Evolutionary conservation across 2,797 vertebrate genomes (phyloP).

Genomic region (Pyrrhura leucotis): DNA sequence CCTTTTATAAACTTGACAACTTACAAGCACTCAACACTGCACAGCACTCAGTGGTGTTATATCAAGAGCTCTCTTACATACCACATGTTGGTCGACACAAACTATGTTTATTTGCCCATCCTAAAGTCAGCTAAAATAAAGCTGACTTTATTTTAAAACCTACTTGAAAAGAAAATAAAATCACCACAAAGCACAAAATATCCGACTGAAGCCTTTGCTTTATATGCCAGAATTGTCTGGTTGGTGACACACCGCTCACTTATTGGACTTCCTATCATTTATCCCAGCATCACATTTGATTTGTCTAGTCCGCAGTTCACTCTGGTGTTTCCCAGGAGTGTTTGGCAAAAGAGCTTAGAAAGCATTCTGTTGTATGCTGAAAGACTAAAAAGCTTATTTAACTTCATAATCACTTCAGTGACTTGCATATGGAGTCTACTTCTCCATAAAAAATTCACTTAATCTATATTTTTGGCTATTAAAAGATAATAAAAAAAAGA

Average conservation of each 20-base stretch:
- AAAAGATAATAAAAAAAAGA: not conserved
- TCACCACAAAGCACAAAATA: not conserved
- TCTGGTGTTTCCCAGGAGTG: not conserved
- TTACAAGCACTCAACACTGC: not conserved
- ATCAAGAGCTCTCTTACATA: not conserved
- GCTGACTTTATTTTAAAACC: not conserved
- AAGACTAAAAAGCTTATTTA: not conserved
- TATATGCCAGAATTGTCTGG: not conserved
- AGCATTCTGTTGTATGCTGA: not conserved
- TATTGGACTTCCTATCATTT: not conserved
- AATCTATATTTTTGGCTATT: not conserved
- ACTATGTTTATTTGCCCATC: not conserved
- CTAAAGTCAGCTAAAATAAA: not conserved
- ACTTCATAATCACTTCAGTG: not conserved
- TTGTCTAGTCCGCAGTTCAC: not conserved
- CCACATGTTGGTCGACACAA: not conserved
- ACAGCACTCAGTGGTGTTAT: not conserved
- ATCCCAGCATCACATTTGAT: not conserved
- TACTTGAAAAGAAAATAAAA: not conserved
- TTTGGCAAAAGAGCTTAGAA: not conserved
- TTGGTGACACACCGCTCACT: not conserved
- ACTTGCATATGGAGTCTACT: not conserved
- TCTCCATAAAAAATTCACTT: not conserved
- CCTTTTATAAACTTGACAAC: not conserved
- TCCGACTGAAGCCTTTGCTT: not conserved